Conservation (phyloP, 2,888 invertebrate genomes). For the Limnephilus marmoratus region DNA sequence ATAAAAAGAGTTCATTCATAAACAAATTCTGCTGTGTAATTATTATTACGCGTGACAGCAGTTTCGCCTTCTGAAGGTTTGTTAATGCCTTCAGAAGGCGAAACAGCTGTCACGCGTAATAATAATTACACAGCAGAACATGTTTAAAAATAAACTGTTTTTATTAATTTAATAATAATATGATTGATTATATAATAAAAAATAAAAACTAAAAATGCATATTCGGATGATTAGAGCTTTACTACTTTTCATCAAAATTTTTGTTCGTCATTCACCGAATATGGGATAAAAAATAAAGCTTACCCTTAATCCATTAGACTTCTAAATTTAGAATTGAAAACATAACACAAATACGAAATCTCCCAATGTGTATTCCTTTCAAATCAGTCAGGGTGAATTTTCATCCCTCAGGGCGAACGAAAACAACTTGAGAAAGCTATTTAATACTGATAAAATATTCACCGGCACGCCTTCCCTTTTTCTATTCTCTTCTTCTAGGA, state of each 20-base stretch:
- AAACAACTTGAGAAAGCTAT: background rate
- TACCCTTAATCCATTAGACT: background rate
- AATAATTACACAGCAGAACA: no score
- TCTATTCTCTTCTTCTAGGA: background rate
- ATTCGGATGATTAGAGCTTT: no score
- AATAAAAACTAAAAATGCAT: no score
- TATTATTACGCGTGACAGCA: no score
- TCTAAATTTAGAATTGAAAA: background rate
- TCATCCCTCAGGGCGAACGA: background rate
- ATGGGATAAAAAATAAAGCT: background rate
- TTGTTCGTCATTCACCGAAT: background rate
- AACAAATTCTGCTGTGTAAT: no score
- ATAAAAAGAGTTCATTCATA: no score
- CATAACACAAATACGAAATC: background rate
- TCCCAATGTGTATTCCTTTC: background rate
- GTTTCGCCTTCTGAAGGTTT: no score
- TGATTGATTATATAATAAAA: no score
- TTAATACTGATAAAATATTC: background rate
- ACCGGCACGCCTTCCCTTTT: background rate
- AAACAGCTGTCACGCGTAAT: no score
- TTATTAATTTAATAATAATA: no score
- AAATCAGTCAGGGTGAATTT: background rate
- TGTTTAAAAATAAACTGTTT: no score
- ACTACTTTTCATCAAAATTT: background rate
- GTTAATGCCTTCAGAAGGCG: no score